Conservation (phyloP, 2,113 vertebrate genomes). For the Ascaphus truei region DNA sequence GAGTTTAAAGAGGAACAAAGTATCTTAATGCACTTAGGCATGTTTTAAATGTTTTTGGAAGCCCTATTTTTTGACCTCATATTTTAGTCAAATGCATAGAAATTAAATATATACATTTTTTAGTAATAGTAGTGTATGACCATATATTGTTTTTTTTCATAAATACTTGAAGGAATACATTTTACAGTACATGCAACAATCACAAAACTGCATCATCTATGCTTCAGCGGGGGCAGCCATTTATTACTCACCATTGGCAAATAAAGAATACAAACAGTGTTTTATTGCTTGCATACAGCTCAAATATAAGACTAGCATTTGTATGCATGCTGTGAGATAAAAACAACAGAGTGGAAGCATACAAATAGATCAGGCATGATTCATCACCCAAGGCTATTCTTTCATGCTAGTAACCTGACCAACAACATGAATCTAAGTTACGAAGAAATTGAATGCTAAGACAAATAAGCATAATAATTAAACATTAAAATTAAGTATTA, state of each 20-base stretch:
- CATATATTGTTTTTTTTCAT: background rate
- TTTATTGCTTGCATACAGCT: too few species aligned
- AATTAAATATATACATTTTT: background rate
- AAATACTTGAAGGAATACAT: background rate
- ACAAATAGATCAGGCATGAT: conserved; percentile 9
- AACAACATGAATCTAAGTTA: background rate
- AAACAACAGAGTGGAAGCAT: background rate
- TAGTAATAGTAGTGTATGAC: background rate
- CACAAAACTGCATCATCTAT: conserved; percentile 2
- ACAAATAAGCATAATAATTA: background rate
- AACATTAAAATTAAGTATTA: background rate
- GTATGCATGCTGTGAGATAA: background rate
- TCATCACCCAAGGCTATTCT: conserved; percentile 8
- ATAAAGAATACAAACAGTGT: conserved; percentile 1
- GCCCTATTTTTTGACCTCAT: background rate
- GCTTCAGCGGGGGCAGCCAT: background rate
- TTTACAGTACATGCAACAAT: background rate
- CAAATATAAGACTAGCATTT: background rate
- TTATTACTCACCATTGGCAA: conserved; percentile 11
- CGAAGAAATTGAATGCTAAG: background rate
- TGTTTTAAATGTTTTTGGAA: too few species aligned
- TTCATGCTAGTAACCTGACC: background rate
- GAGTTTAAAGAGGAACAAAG: too few species aligned
- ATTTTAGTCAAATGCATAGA: background rate
- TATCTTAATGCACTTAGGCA: too few species aligned